Base-by-base conservation (phyloP, 2,113 vertebrate species). In the Psettodes erumei region DNA sequence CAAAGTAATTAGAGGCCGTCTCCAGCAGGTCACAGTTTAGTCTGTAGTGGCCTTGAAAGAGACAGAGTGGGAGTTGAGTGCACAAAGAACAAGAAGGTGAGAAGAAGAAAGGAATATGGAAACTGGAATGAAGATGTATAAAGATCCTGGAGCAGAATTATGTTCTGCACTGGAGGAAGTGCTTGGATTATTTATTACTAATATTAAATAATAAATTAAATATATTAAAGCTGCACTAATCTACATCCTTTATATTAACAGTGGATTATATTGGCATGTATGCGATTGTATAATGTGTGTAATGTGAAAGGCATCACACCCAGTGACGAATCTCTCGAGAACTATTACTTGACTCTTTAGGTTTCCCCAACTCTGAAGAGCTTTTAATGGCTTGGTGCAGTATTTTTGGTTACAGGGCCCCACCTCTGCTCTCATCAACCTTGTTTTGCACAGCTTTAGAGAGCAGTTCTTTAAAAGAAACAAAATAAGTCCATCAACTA, bases 11-110 rank as follows among this genome's bases (percentile, higher is more conserved):
- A 91, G 79, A 93, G 88, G 45, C 82, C 81, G 81, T 86, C 89
- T 89, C 83, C 86, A 76, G 84, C 28, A 59, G 88, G 81, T 91
- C 85, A 91, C 82, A 91, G 91, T 93, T 93, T 93, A 93, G 91
- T 93, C 91, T 93, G n/a, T 88, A 85, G 72, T 65, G 68, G 86
- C 77, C 85, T 75, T 82, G 72, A 43, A 78, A 87, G 86, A 92
- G 86, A 91, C 90, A 88, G 88, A 88, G 91, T 93, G 91, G 89
- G 89, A 86, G 89, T 86, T n/a, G 78, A 87, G 68, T 48, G 83
- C 79, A 79, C 63, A 71, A 66, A 77, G 81, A 88, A n/a, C n/a
- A n/a, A 33, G 55, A 81, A 82, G 85, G 79, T 84, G 73, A 88
- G 74, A 81, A 47, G 71, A 72, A 68, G 58, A 58, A 81, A 72